These are phyloP conservation scores for Papilio polyxenes DNA, from an alignment of 1,140 invertebrate species.

Conservation along the genomic window DNA sequence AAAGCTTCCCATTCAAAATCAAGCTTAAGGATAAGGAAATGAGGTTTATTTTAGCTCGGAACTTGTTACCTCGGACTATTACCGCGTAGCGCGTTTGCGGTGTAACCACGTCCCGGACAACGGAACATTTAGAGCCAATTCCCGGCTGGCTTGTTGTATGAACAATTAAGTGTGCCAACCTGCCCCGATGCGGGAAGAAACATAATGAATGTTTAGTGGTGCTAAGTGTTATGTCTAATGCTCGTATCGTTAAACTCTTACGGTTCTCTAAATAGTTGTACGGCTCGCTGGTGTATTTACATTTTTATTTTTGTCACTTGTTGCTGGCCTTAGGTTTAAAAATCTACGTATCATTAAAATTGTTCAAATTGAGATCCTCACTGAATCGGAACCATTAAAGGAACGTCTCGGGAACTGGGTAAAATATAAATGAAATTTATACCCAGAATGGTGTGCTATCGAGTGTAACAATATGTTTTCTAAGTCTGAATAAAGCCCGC, in stretches of 20 bases:
- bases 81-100: conserved; percentile 66
- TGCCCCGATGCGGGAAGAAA: conserved; percentile 69
- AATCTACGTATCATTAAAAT: conserved; percentile 42
- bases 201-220: conserved; percentile 72
- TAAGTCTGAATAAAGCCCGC: conserved; percentile 78
- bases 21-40: conserved; percentile 55
- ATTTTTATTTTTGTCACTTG: conserved; percentile 45
- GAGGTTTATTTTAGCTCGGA: conserved; percentile 63
- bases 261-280: conserved; percentile 37
- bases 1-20: conserved; percentile 48
- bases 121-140: conserved; percentile 76
- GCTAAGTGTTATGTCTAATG: conserved; percentile 65
- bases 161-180: conserved; percentile 77
- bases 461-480: conserved; percentile 76
- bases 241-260: conserved; percentile 53
- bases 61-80: conserved; percentile 55
- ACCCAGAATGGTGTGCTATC: conserved; percentile 72
- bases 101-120: conserved; percentile 68
- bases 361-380: conserved; percentile 68
- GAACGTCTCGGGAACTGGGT: conserved; percentile 68
- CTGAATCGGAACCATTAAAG: conserved; percentile 63
- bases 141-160: conserved; percentile 77
- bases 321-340: conserved; percentile 41
- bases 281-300: not conserved
- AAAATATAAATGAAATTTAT: conserved; percentile 77